Percentiles rank a stretch among this genome's conserved stretches.
These are phyloP conservation scores for Furcifer pardalis DNA, from an alignment of 2,797 vertebrate species.

Conservation along the genomic window DNA sequence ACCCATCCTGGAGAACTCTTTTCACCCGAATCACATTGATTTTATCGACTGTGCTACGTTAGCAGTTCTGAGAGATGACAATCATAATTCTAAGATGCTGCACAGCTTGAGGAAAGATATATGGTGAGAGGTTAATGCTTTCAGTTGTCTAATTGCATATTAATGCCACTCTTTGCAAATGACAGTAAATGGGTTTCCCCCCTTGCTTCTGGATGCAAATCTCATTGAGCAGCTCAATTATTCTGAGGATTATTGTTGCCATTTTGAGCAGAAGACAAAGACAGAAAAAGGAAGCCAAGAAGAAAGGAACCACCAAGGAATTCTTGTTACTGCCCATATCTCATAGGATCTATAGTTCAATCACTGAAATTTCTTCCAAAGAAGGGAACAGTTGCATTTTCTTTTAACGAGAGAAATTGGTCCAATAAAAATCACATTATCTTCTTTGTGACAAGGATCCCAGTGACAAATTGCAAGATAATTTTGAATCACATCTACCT, in stretches of 20 bases:
- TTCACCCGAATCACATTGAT: conserved; percentile 70
- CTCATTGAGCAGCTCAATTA: conserved; percentile 8
- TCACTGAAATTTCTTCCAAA: conserved; percentile 54
- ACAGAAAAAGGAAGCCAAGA: not conserved
- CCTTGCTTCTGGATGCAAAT: conserved; percentile 32
- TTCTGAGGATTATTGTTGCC: not conserved
- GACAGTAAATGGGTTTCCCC: not conserved
- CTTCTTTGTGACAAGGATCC: conserved; percentile 40
- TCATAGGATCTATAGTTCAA: conserved; percentile 18
- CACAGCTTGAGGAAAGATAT: conserved; percentile 59
- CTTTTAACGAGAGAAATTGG: conserved; percentile 14
- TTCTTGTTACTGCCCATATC: not conserved
- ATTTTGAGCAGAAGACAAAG: not conserved
- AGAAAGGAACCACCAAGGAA: not conserved
- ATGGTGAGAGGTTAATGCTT: conserved; percentile 54
- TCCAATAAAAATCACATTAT: conserved; percentile 35
- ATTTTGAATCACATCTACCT: conserved; percentile 67
- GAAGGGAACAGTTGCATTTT: not conserved
- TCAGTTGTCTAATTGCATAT: conserved; percentile 60
- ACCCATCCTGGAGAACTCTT: conserved; percentile 37
- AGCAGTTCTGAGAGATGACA: conserved; percentile 72
- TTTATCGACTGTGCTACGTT: conserved; percentile 75
- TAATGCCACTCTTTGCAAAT: conserved; percentile 52
- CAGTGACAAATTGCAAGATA: conserved; percentile 65
- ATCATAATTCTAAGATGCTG: conserved; percentile 67